Percentiles rank a stretch among this genome's conserved stretches.
Conservation (phyloP, 23 tunicate species). For the Trididemnum miniatum region DNA sequence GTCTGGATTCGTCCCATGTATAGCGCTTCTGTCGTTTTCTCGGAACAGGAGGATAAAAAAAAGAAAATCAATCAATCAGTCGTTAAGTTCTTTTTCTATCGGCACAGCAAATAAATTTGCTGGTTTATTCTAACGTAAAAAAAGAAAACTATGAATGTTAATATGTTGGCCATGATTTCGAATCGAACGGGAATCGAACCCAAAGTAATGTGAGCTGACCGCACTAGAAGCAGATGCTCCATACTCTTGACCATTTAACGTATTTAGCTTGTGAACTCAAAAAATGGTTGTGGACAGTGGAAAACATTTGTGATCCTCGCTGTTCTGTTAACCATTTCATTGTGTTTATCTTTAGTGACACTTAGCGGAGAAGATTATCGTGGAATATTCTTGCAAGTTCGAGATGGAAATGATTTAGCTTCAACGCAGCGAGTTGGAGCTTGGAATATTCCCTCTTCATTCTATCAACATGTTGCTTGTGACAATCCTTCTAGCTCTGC, state of each 20-base stretch:
- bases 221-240: not conserved
- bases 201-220: not conserved
- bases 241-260: not conserved
- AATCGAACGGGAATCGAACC: not conserved
- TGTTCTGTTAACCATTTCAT: not conserved
- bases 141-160: too few species aligned
- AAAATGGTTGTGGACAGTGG: too few species aligned
- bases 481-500: not conserved
- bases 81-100: too few species aligned
- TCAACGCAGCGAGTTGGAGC: not conserved
- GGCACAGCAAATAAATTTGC: too few species aligned
- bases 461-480: not conserved
- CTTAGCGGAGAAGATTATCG: conserved; percentile 18
- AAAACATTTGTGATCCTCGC: too few species aligned
- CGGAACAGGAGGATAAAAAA: too few species aligned
- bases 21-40: too few species aligned
- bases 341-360: conserved; percentile 12
- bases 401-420: not conserved
- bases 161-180: not conserved
- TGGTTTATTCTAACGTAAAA: too few species aligned
- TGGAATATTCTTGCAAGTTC: conserved; percentile 40
- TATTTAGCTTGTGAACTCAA: not conserved
- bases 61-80: too few species aligned
- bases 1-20: too few species aligned
- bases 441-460: not conserved